Evolutionary conservation across 2,888 invertebrate genomes (phyloP).

Genomic region (Dynastes tityus): DNA sequence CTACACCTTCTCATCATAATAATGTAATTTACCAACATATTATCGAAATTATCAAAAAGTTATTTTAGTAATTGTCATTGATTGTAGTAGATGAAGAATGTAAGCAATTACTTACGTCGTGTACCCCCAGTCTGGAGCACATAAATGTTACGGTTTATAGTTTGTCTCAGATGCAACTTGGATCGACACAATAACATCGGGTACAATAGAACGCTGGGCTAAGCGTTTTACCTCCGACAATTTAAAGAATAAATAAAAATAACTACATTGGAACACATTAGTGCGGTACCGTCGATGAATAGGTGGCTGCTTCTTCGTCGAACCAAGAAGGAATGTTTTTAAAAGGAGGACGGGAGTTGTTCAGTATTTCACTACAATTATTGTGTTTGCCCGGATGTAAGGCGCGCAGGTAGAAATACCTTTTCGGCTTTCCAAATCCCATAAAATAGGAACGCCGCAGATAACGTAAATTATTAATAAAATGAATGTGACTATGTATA

Average conservation of each 20-base stretch:
- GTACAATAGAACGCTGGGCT: conserved; percentile 14
- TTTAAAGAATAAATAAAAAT: conserved; percentile 48
- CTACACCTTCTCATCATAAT: no score
- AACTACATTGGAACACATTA: conserved; percentile 47
- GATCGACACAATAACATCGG: conserved; percentile 32
- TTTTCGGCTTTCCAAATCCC: conserved; percentile 50
- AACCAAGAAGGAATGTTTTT: conserved; percentile 33
- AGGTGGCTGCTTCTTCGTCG: conserved; percentile 42
- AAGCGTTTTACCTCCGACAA: conserved; percentile 36
- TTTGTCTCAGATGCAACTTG: not conserved
- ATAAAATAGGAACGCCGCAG: conserved; percentile 47
- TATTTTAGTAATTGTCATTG: not conserved
- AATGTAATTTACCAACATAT: no score
- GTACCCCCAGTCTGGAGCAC: not conserved
- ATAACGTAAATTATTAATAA: conserved; percentile 42
- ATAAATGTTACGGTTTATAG: not conserved
- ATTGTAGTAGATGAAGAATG: not conserved
- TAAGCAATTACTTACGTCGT: no score
- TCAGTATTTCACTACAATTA: conserved; percentile 43
- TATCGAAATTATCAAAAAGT: no score
- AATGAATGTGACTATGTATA: conserved; percentile 41
- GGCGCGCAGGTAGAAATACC: conserved; percentile 52
- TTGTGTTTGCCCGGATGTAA: conserved; percentile 51
- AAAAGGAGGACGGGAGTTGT: conserved; percentile 23
- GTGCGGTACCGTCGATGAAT: conserved; percentile 47